These are phyloP conservation scores for Amphiprion ocellaris DNA, from an alignment of 2,113 vertebrate genomes.

Conservation along the genomic window DNA sequence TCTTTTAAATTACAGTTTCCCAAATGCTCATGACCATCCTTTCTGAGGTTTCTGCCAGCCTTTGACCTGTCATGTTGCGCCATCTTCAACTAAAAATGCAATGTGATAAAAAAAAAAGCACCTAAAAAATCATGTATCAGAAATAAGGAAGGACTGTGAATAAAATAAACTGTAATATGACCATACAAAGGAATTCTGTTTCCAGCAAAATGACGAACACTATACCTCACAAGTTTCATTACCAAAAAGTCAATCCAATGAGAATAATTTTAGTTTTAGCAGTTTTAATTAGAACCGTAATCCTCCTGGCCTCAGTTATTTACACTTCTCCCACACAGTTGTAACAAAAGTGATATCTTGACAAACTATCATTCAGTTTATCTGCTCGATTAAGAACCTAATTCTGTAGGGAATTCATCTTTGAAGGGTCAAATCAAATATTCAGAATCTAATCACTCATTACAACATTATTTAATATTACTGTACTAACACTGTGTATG, in stretches of 20 bases:
- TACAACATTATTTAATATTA: neutral
- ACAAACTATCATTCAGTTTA: neutral
- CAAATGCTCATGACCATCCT: too few species aligned
- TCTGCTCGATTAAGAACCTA: neutral
- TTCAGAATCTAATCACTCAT: neutral
- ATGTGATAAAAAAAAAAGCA: neutral
- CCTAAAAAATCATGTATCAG: neutral
- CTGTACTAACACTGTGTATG: neutral
- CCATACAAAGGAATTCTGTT: neutral
- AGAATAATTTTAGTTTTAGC: conserved; percentile 23
- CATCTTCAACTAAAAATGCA: neutral
- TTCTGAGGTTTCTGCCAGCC: too few species aligned
- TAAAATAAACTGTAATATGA: neutral
- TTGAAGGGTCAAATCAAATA: neutral
- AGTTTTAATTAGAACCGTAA: conserved; percentile 20
- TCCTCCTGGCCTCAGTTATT: conserved; percentile 32
- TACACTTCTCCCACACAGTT: conserved; percentile 38
- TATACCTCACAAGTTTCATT: neutral
- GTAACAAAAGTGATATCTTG: conserved; percentile 21
- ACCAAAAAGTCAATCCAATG: neutral
- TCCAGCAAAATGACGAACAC: neutral
- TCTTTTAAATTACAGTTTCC: too few species aligned
- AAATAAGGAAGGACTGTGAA: neutral
- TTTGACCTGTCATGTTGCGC: too few species aligned
- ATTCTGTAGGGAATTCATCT: neutral